phyloP scores from a whole-genome alignment of 2,888 invertebrate species.

The Phortica magna region DNA sequence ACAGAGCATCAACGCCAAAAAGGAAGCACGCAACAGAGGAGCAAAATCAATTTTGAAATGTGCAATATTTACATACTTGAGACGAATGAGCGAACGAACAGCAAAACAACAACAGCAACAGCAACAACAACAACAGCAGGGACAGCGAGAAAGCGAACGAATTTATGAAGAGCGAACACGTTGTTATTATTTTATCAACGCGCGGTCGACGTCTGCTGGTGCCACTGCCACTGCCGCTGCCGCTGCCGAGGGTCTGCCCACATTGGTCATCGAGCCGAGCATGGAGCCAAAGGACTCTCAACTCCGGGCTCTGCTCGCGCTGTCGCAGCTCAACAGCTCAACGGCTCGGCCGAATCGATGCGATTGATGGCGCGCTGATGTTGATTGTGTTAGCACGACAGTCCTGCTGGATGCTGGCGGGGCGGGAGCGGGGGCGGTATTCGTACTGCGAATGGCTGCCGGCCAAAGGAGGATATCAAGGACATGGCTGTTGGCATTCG shows the following conservation, averaged over 20 bases:
- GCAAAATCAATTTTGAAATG: constrained; percentile 33
- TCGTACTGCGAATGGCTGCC: not conserved
- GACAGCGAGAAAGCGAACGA: not conserved
- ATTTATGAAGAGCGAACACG: not conserved
- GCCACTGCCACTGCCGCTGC: not conserved
- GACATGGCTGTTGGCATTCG: constrained; percentile 23
- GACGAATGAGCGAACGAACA: not conserved
- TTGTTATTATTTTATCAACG: constrained; percentile 19
- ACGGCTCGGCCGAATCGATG: not conserved
- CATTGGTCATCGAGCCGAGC: not conserved
- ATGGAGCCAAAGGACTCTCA: not conserved
- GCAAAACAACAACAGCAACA: no score
- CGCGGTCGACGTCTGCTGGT: not conserved
- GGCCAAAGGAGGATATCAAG: constrained; percentile 4
- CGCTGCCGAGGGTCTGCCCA: not conserved
- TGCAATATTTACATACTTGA: constrained; percentile 33
- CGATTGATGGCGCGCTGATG: constrained; percentile 28
- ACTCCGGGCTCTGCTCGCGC: not conserved
- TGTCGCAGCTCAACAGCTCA: not conserved
- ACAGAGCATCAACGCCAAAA: not conserved
- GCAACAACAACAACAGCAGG: not conserved
- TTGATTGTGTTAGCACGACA: constrained; percentile 28
- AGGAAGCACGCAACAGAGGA: not conserved
- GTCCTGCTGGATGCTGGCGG: not conserved
- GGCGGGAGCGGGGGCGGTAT: not conserved